Conservation (phyloP, 2,888 invertebrate genomes). For the Cryptus viduatorius region DNA sequence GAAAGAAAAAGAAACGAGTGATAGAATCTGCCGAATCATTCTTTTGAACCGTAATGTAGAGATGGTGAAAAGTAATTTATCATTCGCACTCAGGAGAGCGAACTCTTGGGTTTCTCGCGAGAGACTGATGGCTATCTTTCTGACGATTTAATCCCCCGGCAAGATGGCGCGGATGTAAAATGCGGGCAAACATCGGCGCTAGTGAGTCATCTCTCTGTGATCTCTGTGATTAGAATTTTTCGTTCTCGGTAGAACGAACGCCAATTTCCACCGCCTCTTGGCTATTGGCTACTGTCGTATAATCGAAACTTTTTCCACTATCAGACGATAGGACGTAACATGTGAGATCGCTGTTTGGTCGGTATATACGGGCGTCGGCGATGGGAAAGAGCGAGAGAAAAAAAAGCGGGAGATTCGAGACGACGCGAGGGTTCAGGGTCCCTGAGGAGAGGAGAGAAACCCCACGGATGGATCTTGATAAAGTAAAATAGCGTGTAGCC, state of each 20-base stretch:
- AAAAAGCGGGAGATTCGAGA: conserved; percentile 52
- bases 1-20: conserved; percentile 19
- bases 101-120: conserved; percentile 26
- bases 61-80: conserved; percentile 54
- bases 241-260: conserved; percentile 41
- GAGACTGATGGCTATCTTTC: conserved; percentile 40
- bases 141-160: conserved; percentile 47
- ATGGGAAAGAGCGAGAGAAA: conserved; percentile 25
- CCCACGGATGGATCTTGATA: conserved; percentile 69
- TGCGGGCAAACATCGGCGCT: conserved; percentile 34
- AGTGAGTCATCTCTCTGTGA: conserved; percentile 56
- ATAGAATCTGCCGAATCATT: conserved; percentile 61
- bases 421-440: conserved; percentile 65
- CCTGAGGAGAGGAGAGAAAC: conserved; percentile 51
- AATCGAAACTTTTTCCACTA: conserved; percentile 49
- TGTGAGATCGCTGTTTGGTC: conserved; percentile 32
- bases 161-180: conserved; percentile 53
- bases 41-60: conserved; percentile 41
- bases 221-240: conserved; percentile 57
- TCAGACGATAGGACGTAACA: conserved; percentile 30
- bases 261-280: conserved; percentile 32
- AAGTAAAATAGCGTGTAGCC: conserved; percentile 70
- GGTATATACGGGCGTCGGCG: conserved; percentile 41
- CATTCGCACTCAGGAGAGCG: conserved; percentile 38
- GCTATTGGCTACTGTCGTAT: conserved; percentile 5